Conservation (phyloP, 2,797 vertebrate species). For the Pantherophis alleghaniensis region DNA sequence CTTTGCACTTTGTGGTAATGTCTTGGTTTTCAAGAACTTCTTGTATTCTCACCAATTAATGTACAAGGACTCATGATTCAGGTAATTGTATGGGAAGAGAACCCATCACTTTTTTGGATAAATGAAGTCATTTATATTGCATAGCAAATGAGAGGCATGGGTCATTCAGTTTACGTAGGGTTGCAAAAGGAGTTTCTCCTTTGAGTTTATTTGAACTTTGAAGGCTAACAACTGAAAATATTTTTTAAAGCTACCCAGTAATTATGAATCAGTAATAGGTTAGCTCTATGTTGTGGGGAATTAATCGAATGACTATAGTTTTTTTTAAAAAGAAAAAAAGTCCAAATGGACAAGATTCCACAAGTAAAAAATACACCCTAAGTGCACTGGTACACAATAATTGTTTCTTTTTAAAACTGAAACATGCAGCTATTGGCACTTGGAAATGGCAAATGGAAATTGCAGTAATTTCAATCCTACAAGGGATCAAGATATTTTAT, state of each 20-base stretch:
- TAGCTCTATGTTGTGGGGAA: neutral
- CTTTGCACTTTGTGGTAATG: neutral
- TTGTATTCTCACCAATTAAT: neutral
- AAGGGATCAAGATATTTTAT: neutral
- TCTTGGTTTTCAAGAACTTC: neutral
- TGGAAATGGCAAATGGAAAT: neutral
- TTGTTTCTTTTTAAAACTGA: neutral
- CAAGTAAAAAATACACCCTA: neutral
- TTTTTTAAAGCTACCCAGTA: neutral
- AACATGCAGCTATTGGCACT: neutral
- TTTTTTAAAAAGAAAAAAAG: neutral
- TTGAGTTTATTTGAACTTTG: neutral
- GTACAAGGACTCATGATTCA: neutral
- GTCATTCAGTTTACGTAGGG: neutral
- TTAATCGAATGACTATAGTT: neutral
- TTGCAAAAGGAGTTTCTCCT: neutral
- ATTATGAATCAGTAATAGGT: neutral
- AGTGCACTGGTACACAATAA: neutral
- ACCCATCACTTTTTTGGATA: neutral
- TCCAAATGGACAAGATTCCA: neutral
- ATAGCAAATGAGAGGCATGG: neutral
- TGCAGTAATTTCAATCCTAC: neutral
- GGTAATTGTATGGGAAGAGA: neutral
- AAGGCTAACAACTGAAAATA: neutral
- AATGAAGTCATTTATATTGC: neutral